Evolutionary conservation across 2,113 vertebrate genomes (phyloP).

Genomic region (Siniperca knerii): DNA sequence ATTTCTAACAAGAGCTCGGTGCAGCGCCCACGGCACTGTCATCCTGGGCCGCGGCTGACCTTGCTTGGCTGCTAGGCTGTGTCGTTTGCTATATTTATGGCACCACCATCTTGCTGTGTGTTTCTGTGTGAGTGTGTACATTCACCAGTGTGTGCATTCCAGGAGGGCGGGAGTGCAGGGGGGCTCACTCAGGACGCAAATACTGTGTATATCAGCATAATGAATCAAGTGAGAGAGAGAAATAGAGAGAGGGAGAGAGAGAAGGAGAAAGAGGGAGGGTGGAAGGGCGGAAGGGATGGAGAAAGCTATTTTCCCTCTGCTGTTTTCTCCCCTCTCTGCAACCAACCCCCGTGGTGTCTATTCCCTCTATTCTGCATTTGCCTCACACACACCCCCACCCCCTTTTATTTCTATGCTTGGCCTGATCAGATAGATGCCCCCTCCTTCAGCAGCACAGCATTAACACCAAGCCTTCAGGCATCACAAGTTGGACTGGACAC

Average conservation of each 20-base stretch:
- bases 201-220: conserved; percentile 89
- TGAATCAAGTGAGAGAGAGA: conserved; percentile 83
- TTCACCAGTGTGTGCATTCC: conserved; percentile 72
- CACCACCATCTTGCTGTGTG: conserved; percentile 77
- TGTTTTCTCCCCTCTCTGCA: conserved; percentile 74
- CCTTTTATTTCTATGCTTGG: conserved; percentile 32
- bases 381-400: conserved; percentile 8
- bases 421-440: conserved; percentile 46
- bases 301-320: conserved; percentile 80
- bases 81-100: conserved; percentile 89
- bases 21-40: conserved; percentile 86
- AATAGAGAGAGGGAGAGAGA: conserved; percentile 46
- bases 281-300: conserved; percentile 61
- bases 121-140: conserved; percentile 55
- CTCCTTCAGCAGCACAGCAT: conserved; percentile 25
- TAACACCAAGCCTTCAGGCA: conserved; percentile 22
- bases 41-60: conserved; percentile 85
- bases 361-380: conserved; percentile 64
- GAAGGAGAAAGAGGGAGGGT: conserved; percentile 39
- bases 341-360: conserved; percentile 72
- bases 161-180: conserved; percentile 77
- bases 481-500: conserved; percentile 3
- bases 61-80: conserved; percentile 85
- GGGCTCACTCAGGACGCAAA: conserved; percentile 85
- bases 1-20: conserved; percentile 84